Conservation (phyloP, 2,888 invertebrate genomes). For the Mythimna loreyi region DNA sequence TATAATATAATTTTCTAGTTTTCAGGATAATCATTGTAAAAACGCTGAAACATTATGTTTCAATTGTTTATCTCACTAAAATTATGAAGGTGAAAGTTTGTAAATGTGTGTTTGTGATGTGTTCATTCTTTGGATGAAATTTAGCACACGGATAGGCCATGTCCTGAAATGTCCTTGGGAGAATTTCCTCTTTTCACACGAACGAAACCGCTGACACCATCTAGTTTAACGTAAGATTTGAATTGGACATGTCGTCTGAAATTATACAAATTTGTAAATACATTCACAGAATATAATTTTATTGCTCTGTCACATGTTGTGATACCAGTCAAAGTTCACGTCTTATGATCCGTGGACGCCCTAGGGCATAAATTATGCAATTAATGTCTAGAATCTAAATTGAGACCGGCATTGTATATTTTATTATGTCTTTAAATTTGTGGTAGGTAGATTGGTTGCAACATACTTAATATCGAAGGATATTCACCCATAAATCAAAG, state of each 20-base stretch:
- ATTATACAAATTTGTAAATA: slow-evolving; percentile 2
- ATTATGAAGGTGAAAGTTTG: too few species aligned
- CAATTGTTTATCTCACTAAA: too few species aligned
- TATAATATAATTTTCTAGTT: neutral
- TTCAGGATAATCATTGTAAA: neutral
- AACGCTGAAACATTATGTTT: too few species aligned
- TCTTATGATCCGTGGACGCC: slow-evolving; percentile 17
- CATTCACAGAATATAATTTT: slow-evolving; percentile 20
- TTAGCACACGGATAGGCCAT: too few species aligned
- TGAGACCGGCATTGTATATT: slow-evolving; percentile 21
- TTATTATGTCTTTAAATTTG: slow-evolving; percentile 17
- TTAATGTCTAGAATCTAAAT: slow-evolving; percentile 30
- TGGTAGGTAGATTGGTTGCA: neutral
- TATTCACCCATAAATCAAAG: neutral
- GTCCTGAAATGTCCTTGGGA: too few species aligned
- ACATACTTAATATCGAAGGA: neutral
- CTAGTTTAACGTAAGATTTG: too few species aligned
- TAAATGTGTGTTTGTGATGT: too few species aligned
- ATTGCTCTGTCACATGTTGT: slow-evolving; percentile 16
- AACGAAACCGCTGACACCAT: too few species aligned
- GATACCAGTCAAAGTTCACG: slow-evolving; percentile 33
- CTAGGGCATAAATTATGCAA: slow-evolving; percentile 36
- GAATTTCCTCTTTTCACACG: too few species aligned
- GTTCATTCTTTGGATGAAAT: too few species aligned
- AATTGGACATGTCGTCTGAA: neutral